Evolutionary conservation across 2,113 vertebrate species (phyloP).

Genomic region (Silurus asotus): DNA sequence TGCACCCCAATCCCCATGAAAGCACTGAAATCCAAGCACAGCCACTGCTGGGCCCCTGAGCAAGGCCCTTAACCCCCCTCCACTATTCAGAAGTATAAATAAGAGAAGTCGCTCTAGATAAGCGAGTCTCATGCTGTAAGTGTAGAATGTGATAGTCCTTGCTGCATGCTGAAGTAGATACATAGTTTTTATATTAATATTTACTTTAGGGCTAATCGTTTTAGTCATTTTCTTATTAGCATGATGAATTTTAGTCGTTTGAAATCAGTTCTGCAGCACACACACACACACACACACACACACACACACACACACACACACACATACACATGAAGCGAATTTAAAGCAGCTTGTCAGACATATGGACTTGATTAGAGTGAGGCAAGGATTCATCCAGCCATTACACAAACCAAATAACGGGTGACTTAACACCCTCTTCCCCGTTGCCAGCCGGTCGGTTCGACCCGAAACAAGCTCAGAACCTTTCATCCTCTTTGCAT

Average conservation of each 20-base stretch:
- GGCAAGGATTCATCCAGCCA: background rate
- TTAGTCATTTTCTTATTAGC: background rate
- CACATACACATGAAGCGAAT: slow-evolving; percentile 49
- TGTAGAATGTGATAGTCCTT: background rate
- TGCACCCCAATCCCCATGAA: too few relatives aligned
- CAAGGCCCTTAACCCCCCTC: too few relatives aligned
- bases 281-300: slow-evolving; percentile 32
- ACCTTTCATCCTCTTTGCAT: background rate
- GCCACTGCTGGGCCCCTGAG: too few relatives aligned
- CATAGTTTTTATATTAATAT: background rate
- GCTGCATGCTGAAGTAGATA: background rate
- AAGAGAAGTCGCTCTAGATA: too few relatives aligned
- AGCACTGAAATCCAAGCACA: too few relatives aligned
- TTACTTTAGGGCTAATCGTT: background rate
- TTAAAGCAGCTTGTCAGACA: slow-evolving; percentile 65
- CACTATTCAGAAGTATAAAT: too few relatives aligned
- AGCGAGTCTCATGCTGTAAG: background rate
- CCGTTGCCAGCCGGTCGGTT: background rate
- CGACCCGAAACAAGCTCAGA: slow-evolving; percentile 7
- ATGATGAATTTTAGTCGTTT: background rate
- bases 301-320: slow-evolving; percentile 29
- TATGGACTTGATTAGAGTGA: slow-evolving; percentile 65
- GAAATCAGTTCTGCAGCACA: background rate
- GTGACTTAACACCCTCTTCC: slow-evolving; percentile 20
- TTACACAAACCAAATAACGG: background rate